Base-by-base conservation (phyloP, 2,113 vertebrate species). In the Arvicanthis niloticus region DNA sequence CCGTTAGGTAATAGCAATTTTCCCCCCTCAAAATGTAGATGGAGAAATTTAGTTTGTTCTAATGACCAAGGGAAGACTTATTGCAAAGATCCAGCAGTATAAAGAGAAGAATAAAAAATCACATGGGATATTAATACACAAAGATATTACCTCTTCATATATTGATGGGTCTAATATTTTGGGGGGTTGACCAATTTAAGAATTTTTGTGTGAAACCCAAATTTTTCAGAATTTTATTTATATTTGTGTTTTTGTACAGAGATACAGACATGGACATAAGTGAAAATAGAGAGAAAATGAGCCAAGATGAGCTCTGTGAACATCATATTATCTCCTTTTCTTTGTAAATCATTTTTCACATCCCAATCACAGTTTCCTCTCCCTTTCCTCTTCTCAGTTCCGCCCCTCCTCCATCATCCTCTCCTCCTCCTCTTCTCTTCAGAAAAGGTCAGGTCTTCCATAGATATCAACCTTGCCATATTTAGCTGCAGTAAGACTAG, bases 211-310 rank as follows among this genome's bases (percentile, higher is more conserved):
- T 73, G n/a, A 22, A 73, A 19, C 17, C 70, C 37, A 34, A 68
- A 15, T 68, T 94, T 95, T 94, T 53, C 31, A 86, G 42, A 96
- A 92, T 88, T 86, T 56, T 93, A 60, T 65, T 48, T 75, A 60
- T n/a, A 9, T 75, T 34, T 93, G 5, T 78, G 16, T 40, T 89
- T 68, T 40, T 87, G 5, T 42, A 62, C 29, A 94, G 13, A 80
- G 24, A 78, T 17, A 53, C 15, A 84, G 21, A 84, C 40, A 26
- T 10, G 37, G n/a, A 85, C 7, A 84, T 68, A 87, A 84, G 86
- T 42, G 48, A 13, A 67, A 10, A 77, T 12, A 40, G 17, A 58
- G 60, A 58, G 65, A 77, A 95, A 60, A 91, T 76, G 17, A 77
- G 11, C 88, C 5, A 34, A 84, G 67, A 56, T 84, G 8, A 96